Base-by-base conservation (phyloP, 1,140 invertebrate species). In the Anthonomus grandis region DNA sequence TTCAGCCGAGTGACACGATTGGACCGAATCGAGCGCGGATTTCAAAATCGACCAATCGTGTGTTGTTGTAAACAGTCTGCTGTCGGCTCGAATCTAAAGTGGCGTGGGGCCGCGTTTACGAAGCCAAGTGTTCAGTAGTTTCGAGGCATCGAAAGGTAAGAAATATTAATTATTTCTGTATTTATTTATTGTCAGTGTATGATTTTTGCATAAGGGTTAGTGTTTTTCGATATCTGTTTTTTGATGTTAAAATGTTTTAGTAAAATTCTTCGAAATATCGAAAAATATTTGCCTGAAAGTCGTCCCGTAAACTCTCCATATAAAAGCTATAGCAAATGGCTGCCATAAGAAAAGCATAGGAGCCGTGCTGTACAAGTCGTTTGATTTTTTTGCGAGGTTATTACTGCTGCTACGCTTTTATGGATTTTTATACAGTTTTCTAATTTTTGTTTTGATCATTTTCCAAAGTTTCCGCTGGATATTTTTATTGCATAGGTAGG, bases 91-190 rank as follows among this genome's bases (percentile, higher is more conserved):
- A 73, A 72, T 76, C 76, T 76, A 74, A 77, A 80, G 78, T 82
- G 77, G 80, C 80, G 80, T 81, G 79, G 79, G 79, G 78, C 79
- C 76, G 69, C 72, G 64, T 77, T 77, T 79, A 80, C 79, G 77
- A 80, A 80, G 79, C 77, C 72, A 74, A 78, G 78, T 78, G 75
- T 76, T 77, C 78, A 76, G 77, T 77, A 74, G 77, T 78, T 70
- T 68, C 74, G 72, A 78, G 75, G 74, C 73, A 71, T 67, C 73
- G 74, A 67, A 75, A 80, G 79, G 78, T 80, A 81, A 80, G 79
- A 77, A 80, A 75, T 76, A 69, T 76, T 71, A 76, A 77, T 74
- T 79, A 76, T 78, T 75, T 74, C 70, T 67, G 61, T 62, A 66
- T 63, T 54, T 67, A 66, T 64, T 66, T 62, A 69, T 75, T 80